phyloP scores from a whole-genome alignment of 2,888 invertebrate species.

The Hylaea fasciaria region DNA sequence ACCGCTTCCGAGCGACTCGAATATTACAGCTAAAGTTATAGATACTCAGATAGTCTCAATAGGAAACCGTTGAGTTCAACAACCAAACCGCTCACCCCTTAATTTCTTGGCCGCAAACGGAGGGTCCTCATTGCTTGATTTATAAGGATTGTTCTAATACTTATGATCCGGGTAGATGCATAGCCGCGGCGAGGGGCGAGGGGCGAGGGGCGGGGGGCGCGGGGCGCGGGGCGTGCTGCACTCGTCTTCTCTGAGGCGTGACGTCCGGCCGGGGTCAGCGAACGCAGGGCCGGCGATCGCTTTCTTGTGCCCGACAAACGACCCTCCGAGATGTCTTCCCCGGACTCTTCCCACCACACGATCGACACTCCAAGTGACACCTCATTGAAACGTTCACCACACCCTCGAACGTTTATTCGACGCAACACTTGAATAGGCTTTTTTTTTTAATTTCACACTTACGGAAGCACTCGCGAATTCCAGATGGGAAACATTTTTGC shows the following conservation, averaged over 20 bases:
- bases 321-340: conserved; percentile 76
- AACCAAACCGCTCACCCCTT: conserved; percentile 36
- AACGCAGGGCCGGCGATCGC: conserved; percentile 73
- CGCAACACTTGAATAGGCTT: neutral
- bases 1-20: conserved; percentile 8
- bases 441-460: conserved; percentile 9
- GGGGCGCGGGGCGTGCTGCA: conserved; percentile 64
- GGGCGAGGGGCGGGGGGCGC: conserved; percentile 48
- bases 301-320: conserved; percentile 76
- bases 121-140: conserved; percentile 52
- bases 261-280: conserved; percentile 81
- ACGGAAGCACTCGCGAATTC: conserved; percentile 44
- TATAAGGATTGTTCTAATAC: conserved; percentile 53
- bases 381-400: neutral
- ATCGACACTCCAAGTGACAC: conserved; percentile 23
- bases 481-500: conserved; percentile 28
- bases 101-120: conserved; percentile 26
- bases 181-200: conserved; percentile 45
- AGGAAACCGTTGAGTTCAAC: conserved; percentile 34
- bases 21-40: conserved; percentile 25
- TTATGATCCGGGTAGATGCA: conserved; percentile 43
- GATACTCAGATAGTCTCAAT: conserved; percentile 13
- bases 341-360: conserved; percentile 50
- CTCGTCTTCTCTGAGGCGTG: conserved; percentile 79
- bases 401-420: too few relatives aligned